Percentiles rank a stretch among this genome's conserved stretches.
Evolutionary conservation across 2,888 invertebrate species (phyloP).

Genomic region (Cynaeus angustus): DNA sequence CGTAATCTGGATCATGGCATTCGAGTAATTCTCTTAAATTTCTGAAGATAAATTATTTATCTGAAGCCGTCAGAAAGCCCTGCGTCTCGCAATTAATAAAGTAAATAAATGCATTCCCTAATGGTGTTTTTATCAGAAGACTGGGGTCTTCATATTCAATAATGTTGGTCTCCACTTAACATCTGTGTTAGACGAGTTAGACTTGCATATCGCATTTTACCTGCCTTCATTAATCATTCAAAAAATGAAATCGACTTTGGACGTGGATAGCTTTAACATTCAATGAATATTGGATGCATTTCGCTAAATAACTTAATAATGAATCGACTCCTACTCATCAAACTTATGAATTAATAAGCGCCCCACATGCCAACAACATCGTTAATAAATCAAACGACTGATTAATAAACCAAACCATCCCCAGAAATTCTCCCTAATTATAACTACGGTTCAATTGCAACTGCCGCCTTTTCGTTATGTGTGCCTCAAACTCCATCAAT

Average conservation of each 20-base stretch:
- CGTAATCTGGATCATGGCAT: constrained; percentile 39
- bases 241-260: constrained; percentile 50
- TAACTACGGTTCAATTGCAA: constrained; percentile 32
- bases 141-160: constrained; percentile 61
- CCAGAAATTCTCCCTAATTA: constrained; percentile 35
- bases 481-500: constrained; percentile 28
- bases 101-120: constrained; percentile 62
- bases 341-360: constrained; percentile 41
- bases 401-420: constrained; percentile 32
- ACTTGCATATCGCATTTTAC: constrained; percentile 51
- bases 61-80: constrained; percentile 55
- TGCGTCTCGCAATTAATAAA: constrained; percentile 61
- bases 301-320: constrained; percentile 48
- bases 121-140: constrained; percentile 61
- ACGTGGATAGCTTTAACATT: constrained; percentile 43
- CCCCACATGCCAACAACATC: constrained; percentile 39
- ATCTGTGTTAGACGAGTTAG: constrained; percentile 60
- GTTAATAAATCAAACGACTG: constrained; percentile 35
- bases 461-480: constrained; percentile 21
- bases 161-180: constrained; percentile 60
- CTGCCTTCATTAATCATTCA: constrained; percentile 54
- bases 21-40: constrained; percentile 48
- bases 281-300: constrained; percentile 44
- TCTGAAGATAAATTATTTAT: constrained; percentile 58
- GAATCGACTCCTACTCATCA: constrained; percentile 35